phyloP scores from a whole-genome alignment of 1,140 invertebrate species.

The Drosophila sucinea region DNA sequence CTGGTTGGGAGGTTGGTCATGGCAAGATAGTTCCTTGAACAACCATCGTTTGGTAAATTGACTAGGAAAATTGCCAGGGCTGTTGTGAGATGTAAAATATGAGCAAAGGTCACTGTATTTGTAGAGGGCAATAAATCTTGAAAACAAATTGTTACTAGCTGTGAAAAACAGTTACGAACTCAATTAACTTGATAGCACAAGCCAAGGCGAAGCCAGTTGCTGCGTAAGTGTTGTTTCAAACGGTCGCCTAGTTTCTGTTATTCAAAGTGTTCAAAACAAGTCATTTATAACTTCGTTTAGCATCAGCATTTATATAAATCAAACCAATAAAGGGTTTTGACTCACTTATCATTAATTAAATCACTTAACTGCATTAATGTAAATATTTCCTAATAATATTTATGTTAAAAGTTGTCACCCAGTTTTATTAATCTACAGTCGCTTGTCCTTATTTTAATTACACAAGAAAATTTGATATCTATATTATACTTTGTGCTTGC shows the following conservation, averaged over 20 bases:
- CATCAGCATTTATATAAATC: too few species aligned
- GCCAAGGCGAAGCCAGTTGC: background rate
- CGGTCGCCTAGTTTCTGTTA: background rate
- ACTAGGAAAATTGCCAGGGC: conserved; percentile 13
- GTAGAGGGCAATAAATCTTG: conserved; percentile 4
- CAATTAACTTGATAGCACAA: background rate
- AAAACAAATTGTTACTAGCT: conserved; percentile 13
- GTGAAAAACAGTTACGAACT: conserved; percentile 8
- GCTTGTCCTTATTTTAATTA: too few species aligned
- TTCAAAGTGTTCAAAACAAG: background rate
- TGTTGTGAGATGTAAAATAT: conserved; percentile 8
- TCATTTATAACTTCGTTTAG: too few species aligned
- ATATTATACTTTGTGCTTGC: too few species aligned
- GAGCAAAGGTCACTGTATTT: conserved; percentile 4
- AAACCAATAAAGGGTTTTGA: too few species aligned
- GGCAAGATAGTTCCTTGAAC: conserved; percentile 6
- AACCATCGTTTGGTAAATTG: conserved; percentile 5
- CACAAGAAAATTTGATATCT: too few species aligned
- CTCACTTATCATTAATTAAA: too few species aligned
- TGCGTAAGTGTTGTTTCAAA: background rate
- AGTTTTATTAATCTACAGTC: too few species aligned
- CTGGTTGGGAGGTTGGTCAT: background rate
- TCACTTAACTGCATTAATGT: too few species aligned
- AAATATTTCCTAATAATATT: too few species aligned
- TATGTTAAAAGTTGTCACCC: too few species aligned